These are phyloP conservation scores for Chelonoidis abingdonii DNA, from an alignment of 2,113 vertebrate genomes.

Conservation along the genomic window DNA sequence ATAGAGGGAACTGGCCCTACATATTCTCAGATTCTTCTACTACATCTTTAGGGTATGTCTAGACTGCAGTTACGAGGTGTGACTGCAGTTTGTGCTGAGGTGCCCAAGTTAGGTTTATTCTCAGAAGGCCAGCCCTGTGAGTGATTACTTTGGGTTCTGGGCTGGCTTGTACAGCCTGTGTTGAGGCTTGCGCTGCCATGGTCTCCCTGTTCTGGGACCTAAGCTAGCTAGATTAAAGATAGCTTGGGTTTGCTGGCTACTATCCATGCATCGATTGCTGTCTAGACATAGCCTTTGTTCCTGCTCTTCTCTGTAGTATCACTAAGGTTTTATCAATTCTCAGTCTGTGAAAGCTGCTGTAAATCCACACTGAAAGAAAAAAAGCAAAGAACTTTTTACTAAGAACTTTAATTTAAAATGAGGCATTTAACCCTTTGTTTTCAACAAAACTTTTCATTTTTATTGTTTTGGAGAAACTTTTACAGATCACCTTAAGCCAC, in stretches of 20 bases:
- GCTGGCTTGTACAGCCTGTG: not conserved
- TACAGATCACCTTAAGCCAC: not conserved
- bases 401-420: not conserved
- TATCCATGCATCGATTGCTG: not conserved
- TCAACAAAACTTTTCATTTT: not conserved
- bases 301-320: not conserved
- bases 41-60: not conserved
- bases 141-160: not conserved
- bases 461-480: not conserved
- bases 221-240: not conserved
- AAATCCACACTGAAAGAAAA: not conserved
- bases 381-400: not conserved
- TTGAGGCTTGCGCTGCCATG: not conserved
- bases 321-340: not conserved
- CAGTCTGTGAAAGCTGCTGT: not conserved
- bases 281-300: not conserved
- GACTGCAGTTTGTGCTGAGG: not conserved
- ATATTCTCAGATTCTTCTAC: not conserved
- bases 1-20: not conserved
- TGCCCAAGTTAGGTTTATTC: not conserved
- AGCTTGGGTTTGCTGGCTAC: not conserved
- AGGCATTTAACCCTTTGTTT: not conserved
- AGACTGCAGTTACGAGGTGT: not conserved
- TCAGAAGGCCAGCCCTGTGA: not conserved
- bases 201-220: not conserved